phyloP scores from a whole-genome alignment of 2,888 invertebrate genomes.

The Agrochola lychnidis region DNA sequence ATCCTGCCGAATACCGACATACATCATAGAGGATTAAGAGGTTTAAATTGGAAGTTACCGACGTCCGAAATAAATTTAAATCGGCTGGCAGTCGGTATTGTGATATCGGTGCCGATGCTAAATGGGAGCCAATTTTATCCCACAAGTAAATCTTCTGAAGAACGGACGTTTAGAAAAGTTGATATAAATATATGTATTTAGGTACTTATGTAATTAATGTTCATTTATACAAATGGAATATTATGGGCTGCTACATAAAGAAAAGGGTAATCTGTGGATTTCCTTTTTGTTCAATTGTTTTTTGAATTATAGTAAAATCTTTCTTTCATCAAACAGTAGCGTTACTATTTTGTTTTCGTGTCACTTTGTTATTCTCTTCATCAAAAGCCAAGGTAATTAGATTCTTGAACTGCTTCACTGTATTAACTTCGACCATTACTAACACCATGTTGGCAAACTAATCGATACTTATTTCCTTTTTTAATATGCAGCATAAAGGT shows the following conservation, averaged over 20 bases:
- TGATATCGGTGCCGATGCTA: slow-evolving; percentile 89
- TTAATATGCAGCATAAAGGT: slow-evolving; percentile 32
- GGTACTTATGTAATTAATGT: slow-evolving; percentile 60
- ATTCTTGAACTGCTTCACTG: background rate
- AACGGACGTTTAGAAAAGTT: slow-evolving; percentile 76
- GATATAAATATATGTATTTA: slow-evolving; percentile 63
- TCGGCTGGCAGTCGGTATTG: slow-evolving; percentile 90
- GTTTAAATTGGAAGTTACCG: slow-evolving; percentile 91
- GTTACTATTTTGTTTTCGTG: background rate
- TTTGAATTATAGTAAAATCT: background rate
- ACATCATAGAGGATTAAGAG: slow-evolving; percentile 91
- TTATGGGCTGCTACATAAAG: slow-evolving; percentile 18
- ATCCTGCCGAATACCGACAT: slow-evolving; percentile 90
- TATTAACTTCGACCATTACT: background rate
- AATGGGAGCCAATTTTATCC: slow-evolving; percentile 88
- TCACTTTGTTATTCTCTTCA: background rate
- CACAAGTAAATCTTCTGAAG: slow-evolving; percentile 84
- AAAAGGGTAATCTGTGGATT: slow-evolving; percentile 21
- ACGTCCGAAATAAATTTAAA: slow-evolving; percentile 91
- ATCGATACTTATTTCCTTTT: slow-evolving; percentile 38
- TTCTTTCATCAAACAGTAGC: background rate
- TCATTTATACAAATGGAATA: slow-evolving; percentile 31
- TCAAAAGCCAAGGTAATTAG: background rate
- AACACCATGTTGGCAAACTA: background rate
- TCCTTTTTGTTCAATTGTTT: slow-evolving; percentile 21